Evolutionary conservation across 2,797 vertebrate species (phyloP).

Genomic region (Anguilla megastoma): DNA sequence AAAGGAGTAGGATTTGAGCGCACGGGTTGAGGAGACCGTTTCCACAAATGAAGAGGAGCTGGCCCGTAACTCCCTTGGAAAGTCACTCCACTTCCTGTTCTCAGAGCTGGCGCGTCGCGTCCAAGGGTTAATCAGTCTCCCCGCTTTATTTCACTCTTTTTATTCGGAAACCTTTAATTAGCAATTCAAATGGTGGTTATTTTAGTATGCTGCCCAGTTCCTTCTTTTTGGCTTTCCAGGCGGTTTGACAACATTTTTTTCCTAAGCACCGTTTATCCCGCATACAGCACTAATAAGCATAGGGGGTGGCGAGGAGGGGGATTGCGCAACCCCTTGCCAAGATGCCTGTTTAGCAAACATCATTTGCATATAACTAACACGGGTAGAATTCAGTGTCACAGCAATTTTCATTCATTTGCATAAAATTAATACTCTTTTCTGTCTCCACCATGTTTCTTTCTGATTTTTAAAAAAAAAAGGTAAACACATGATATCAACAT

Average conservation of each 20-base stretch:
- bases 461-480: constrained; percentile 65
- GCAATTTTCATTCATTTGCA: constrained; percentile 77
- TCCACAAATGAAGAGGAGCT: constrained; percentile 13
- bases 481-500: constrained; percentile 63
- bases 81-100: not conserved
- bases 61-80: not conserved
- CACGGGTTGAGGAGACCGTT: constrained; percentile 41
- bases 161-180: constrained; percentile 43
- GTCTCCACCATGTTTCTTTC: constrained; percentile 67
- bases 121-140: constrained; percentile 15
- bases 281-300: constrained; percentile 51
- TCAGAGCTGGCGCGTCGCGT: not conserved
- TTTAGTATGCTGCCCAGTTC: constrained; percentile 29
- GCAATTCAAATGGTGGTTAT: constrained; percentile 36
- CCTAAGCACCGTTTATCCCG: constrained; percentile 59
- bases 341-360: constrained; percentile 72
- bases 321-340: constrained; percentile 55
- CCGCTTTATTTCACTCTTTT: not conserved
- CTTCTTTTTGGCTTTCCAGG: constrained; percentile 58
- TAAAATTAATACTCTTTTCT: constrained; percentile 71
- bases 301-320: constrained; percentile 44
- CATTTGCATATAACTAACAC: constrained; percentile 74
- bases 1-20: constrained; percentile 50
- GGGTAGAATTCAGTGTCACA: constrained; percentile 70
- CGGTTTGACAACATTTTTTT: constrained; percentile 64